Evolutionary conservation across 1,140 invertebrate genomes (phyloP).

Genomic region (Leptonema lineaticorne): DNA sequence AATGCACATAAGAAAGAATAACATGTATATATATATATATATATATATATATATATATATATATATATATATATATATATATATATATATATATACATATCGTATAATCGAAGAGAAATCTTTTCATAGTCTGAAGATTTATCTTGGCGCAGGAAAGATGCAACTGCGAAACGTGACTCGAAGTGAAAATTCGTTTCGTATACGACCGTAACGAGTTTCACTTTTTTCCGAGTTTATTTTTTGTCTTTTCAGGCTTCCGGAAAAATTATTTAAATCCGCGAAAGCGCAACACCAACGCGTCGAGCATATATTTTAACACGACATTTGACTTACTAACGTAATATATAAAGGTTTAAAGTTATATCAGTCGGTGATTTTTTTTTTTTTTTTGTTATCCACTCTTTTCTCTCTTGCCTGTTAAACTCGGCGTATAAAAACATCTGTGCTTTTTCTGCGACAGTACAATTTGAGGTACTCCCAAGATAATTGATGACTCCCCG

Average conservation of each 20-base stretch:
- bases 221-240: too few relatives aligned
- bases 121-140: neutral
- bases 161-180: constrained; percentile 6
- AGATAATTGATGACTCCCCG: constrained; percentile 9
- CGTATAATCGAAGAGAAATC: neutral
- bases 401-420: too few relatives aligned
- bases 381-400: too few relatives aligned
- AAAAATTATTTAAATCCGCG: constrained; percentile 6
- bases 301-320: neutral
- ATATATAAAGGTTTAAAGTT: neutral
- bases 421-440: neutral
- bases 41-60: neutral
- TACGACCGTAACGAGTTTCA: constrained; percentile 1
- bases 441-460: constrained; percentile 1
- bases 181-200: neutral
- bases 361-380: too few relatives aligned
- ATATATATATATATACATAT: neutral
- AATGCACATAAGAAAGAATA: too few relatives aligned
- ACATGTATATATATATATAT: neutral
- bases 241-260: too few relatives aligned
- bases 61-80: neutral
- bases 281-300: neutral
- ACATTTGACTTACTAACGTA: neutral
- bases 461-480: neutral
- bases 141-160: neutral